These are phyloP conservation scores for human DNA, from an alignment of 2,113 vertebrate genomes.

Conservation along the genomic window DNA sequence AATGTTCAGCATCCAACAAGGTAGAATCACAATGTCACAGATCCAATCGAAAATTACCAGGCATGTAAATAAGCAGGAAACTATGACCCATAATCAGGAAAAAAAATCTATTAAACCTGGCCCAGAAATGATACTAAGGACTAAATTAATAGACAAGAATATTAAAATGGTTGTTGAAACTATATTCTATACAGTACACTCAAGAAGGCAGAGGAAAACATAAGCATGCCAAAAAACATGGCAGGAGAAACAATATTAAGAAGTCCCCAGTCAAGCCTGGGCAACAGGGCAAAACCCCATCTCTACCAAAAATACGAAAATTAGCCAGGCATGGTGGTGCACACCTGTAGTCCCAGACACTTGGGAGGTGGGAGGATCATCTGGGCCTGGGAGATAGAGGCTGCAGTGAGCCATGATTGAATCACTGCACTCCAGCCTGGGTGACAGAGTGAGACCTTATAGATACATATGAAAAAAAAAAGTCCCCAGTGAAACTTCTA, in stretches of 20 bases:
- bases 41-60: neutral
- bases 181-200: neutral
- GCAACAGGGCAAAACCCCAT: too few relatives aligned
- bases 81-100: neutral
- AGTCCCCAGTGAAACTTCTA: neutral
- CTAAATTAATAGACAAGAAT: neutral
- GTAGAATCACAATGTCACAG: neutral
- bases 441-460: too few relatives aligned
- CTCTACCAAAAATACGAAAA: too few relatives aligned
- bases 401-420: too few relatives aligned
- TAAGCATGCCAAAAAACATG: neutral
- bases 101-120: neutral
- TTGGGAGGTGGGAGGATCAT: too few relatives aligned
- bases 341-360: too few relatives aligned
- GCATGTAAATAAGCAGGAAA: neutral
- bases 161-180: neutral
- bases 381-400: too few relatives aligned
- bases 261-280: neutral
- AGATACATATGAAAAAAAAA: too few relatives aligned
- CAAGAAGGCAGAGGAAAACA: neutral
- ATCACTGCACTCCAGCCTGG: too few relatives aligned
- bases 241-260: neutral
- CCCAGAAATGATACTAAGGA: neutral
- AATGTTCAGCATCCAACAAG: neutral
- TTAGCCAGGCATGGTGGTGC: too few relatives aligned